Conservation (phyloP, 2,797 vertebrate species). For the Ctenopoma kingsleyae region DNA sequence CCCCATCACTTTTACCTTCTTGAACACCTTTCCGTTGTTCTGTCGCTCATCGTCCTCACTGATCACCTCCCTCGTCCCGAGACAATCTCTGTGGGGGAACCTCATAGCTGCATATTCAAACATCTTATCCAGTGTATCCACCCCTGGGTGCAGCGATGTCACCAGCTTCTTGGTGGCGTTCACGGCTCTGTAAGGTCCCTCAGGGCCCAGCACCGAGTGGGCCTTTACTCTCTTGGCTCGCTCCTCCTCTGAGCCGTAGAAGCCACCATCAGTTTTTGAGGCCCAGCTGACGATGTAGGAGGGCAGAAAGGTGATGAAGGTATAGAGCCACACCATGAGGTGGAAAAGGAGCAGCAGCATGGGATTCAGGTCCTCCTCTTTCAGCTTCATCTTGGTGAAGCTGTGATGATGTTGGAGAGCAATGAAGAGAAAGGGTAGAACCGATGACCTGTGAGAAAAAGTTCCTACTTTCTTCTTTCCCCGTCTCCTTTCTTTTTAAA, state of each 20-base stretch:
- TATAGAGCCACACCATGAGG: constrained; percentile 88
- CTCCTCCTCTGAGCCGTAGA: constrained; percentile 81
- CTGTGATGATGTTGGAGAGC: not conserved
- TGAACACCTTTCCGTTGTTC: constrained; percentile 93
- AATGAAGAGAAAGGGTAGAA: not conserved
- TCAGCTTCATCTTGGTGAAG: constrained; percentile 88
- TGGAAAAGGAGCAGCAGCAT: constrained; percentile 89
- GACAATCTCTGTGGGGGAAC: constrained; percentile 87
- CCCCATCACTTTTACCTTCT: constrained; percentile 87
- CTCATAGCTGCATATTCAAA: constrained; percentile 87
- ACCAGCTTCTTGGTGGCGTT: constrained; percentile 84
- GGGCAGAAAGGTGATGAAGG: constrained; percentile 89
- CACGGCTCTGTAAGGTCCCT: constrained; percentile 89
- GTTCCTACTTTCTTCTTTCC: constrained; percentile 2
- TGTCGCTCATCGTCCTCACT: constrained; percentile 94
- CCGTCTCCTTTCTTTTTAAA: not conserved
- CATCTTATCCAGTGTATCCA: constrained; percentile 92
- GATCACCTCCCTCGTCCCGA: constrained; percentile 93
- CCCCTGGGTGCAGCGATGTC: constrained; percentile 86
- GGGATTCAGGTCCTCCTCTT: constrained; percentile 92
- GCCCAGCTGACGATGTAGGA: constrained; percentile 84
- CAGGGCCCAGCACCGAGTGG: constrained; percentile 83
- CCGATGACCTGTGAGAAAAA: not conserved
- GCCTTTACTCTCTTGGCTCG: constrained; percentile 89
- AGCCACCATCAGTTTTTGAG: constrained; percentile 49